A percentile compares a stretch with the other conserved stretches of the same genome.
Evolutionary conservation across 2,888 invertebrate species (phyloP).

Genomic region (Baccha elongata): DNA sequence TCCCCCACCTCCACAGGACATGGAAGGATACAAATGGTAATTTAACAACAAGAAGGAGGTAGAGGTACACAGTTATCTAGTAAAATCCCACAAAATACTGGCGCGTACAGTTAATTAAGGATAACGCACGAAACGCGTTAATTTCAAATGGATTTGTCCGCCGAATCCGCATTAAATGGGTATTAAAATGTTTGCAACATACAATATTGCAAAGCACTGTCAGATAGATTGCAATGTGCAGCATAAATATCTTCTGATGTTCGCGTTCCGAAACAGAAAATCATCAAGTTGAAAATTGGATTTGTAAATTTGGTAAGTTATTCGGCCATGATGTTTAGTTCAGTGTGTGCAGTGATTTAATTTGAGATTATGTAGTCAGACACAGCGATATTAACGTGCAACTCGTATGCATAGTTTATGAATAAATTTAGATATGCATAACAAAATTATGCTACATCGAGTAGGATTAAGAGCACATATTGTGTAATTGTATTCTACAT

Average conservation of each 20-base stretch:
- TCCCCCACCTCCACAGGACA: background rate
- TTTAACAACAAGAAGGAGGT: conserved; percentile 21
- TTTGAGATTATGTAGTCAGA: conserved; percentile 61
- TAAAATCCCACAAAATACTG: conserved; percentile 25
- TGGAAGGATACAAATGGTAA: conserved; percentile 9
- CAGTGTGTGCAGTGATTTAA: conserved; percentile 56
- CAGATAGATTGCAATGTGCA: conserved; percentile 44
- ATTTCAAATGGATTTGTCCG: conserved; percentile 55
- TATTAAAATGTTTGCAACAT: conserved; percentile 55
- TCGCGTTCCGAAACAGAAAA: conserved; percentile 32
- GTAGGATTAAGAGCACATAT: conserved; percentile 56
- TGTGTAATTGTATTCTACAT: conserved; percentile 37
- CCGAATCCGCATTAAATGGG: conserved; percentile 50
- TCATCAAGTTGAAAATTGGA: conserved; percentile 70
- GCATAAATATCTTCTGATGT: conserved; percentile 53
- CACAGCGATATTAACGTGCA: conserved; percentile 36
- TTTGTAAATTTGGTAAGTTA: conserved; percentile 69
- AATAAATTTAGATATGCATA: conserved; percentile 66
- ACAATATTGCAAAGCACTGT: conserved; percentile 44
- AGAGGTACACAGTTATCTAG: background rate
- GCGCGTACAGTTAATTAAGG: conserved; percentile 46
- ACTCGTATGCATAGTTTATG: conserved; percentile 66
- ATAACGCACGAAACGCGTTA: conserved; percentile 47
- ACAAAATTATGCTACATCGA: conserved; percentile 53
- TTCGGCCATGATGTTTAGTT: conserved; percentile 43